Evolutionary conservation across 2,113 vertebrate genomes (phyloP).

Genomic region (Eulemur macaco): DNA sequence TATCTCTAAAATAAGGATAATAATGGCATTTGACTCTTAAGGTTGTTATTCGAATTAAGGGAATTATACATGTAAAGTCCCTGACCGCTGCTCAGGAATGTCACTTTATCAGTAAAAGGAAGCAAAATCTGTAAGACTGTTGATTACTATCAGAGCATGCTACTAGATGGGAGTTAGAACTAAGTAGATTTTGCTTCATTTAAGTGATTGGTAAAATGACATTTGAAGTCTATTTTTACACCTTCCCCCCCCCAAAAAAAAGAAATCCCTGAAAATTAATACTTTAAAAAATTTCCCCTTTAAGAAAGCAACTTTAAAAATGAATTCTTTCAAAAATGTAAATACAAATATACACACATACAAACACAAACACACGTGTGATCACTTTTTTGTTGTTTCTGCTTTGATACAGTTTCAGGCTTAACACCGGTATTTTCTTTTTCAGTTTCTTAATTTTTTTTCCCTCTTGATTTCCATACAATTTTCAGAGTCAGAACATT

Average conservation of each 20-base stretch:
- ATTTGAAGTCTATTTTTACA: background rate
- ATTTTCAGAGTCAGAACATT: background rate
- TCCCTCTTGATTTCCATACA: background rate
- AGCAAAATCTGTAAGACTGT: background rate
- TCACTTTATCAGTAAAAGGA: background rate
- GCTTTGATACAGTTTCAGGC: background rate
- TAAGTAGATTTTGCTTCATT: background rate
- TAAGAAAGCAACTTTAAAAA: background rate
- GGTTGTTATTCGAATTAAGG: background rate
- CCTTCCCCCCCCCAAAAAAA: background rate
- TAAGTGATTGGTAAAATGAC: background rate
- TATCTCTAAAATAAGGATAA: background rate
- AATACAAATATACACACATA: background rate
- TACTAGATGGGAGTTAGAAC: background rate
- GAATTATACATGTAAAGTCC: background rate
- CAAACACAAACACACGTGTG: background rate
- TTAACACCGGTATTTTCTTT: background rate
- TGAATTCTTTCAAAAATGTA: background rate
- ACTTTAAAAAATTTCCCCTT: background rate
- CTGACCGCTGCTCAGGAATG: background rate
- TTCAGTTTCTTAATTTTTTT: background rate
- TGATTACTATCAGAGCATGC: background rate
- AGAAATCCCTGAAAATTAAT: background rate
- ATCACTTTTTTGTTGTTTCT: background rate
- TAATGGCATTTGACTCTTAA: background rate